Evolutionary conservation across 1,140 invertebrate species (phyloP).

Genomic region (Dinothrombium tinctorium): DNA sequence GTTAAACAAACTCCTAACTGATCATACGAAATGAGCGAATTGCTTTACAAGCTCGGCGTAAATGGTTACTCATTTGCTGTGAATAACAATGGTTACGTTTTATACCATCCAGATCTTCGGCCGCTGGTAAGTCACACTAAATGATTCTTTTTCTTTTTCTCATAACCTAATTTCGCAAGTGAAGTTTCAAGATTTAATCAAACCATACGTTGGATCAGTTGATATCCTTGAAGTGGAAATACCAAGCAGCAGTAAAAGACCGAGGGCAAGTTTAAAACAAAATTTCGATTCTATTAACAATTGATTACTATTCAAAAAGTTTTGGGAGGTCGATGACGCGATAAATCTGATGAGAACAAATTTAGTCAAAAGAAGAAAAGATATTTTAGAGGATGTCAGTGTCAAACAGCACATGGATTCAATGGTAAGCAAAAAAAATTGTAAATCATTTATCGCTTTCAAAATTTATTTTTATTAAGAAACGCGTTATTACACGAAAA

Average conservation of each 20-base stretch:
- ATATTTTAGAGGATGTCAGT: constrained; percentile 26
- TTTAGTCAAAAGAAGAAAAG: too few species aligned
- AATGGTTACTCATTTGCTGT: constrained; percentile 91
- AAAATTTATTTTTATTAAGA: constrained; percentile 25
- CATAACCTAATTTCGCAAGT: constrained; percentile 12
- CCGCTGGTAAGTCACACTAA: too few species aligned
- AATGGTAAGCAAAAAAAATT: constrained; percentile 58
- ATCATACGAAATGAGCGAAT: too few species aligned
- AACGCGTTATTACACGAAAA: constrained; percentile 45
- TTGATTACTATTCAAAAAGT: too few species aligned
- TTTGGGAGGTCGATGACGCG: too few species aligned
- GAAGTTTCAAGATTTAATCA: constrained; percentile 59
- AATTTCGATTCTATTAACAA: too few species aligned
- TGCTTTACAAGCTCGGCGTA: constrained; percentile 51
- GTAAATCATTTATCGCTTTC: constrained; percentile 2
- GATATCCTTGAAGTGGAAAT: constrained; percentile 83
- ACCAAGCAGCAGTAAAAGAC: constrained; percentile 42
- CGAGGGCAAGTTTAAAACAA: constrained; percentile 29
- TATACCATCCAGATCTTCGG: constrained; percentile 90
- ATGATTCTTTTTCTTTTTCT: constrained; percentile 7
- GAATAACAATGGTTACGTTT: constrained; percentile 85
- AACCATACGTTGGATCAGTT: constrained; percentile 74
- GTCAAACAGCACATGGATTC: constrained; percentile 69
- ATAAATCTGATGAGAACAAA: too few species aligned
- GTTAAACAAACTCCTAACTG: not conserved